Evolutionary conservation across 2,113 vertebrate genomes (phyloP).

Genomic region (Cyprinus carpio): DNA sequence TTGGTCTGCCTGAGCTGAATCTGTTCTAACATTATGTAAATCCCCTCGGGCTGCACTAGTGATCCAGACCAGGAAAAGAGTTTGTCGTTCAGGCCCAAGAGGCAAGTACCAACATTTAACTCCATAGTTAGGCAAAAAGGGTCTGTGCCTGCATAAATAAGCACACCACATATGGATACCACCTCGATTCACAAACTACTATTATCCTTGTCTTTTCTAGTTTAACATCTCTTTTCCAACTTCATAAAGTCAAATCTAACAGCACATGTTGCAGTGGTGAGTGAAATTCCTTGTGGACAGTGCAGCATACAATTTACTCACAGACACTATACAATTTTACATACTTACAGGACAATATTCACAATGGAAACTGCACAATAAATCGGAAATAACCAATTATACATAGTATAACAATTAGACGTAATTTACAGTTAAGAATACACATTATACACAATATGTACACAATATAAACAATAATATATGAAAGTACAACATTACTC

Average conservation of each 20-base stretch:
- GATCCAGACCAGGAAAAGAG: constrained; percentile 54
- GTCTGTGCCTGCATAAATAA: constrained; percentile 13
- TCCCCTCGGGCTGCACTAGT: constrained; percentile 55
- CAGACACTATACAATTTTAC: too few species aligned
- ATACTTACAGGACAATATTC: neutral
- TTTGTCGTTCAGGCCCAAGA: constrained; percentile 24
- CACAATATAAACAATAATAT: too few species aligned
- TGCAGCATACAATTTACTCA: too few species aligned
- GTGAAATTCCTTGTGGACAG: too few species aligned
- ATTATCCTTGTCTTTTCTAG: neutral
- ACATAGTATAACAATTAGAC: too few species aligned
- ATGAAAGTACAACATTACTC: too few species aligned
- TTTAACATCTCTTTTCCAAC: neutral
- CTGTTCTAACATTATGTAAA: constrained; percentile 65
- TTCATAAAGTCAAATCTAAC: neutral
- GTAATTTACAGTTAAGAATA: too few species aligned
- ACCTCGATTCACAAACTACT: neutral
- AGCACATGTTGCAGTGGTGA: too few species aligned
- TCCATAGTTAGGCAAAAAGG: neutral
- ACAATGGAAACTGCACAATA: neutral
- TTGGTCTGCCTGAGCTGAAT: constrained; percentile 63
- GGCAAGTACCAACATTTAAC: constrained; percentile 38
- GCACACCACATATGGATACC: constrained; percentile 2
- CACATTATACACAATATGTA: too few species aligned
- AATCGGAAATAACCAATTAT: too few species aligned